phyloP scores from a whole-genome alignment of 2,113 vertebrate species.

The Xenopus tropicalis region DNA sequence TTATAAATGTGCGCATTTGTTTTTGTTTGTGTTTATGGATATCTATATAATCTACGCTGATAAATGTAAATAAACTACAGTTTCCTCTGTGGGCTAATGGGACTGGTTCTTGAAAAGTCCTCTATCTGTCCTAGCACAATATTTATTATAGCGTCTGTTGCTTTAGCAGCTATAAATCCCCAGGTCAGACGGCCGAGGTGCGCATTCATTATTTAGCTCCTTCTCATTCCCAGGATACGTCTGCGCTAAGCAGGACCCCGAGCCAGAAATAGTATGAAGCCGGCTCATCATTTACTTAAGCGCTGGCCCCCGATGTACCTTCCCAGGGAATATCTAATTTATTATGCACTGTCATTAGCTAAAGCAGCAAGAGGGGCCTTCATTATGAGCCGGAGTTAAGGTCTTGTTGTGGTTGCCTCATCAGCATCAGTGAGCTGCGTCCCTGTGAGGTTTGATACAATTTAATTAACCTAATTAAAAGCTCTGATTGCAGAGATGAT shows the following conservation, averaged over 20 bases:
- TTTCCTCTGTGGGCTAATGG: slow-evolving; percentile 30
- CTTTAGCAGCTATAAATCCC: slow-evolving; percentile 44
- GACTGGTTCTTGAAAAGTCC: slow-evolving; percentile 44
- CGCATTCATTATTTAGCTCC: slow-evolving; percentile 51
- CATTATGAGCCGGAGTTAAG: slow-evolving; percentile 74
- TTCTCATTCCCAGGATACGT: slow-evolving; percentile 49
- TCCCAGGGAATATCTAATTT: slow-evolving; percentile 64
- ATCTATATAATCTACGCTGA: too few species aligned
- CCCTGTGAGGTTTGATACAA: slow-evolving; percentile 99
- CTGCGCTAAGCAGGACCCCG: slow-evolving; percentile 53
- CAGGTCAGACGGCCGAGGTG: slow-evolving; percentile 46
- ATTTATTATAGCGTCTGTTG: slow-evolving; percentile 44
- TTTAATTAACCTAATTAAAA: slow-evolving; percentile 99
- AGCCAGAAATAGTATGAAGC: slow-evolving; percentile 49
- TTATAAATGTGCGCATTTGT: too few species aligned
- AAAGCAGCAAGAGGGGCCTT: slow-evolving; percentile 69
- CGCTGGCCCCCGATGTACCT: slow-evolving; percentile 59
- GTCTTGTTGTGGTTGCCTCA: slow-evolving; percentile 93
- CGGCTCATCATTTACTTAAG: slow-evolving; percentile 53
- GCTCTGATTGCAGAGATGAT: slow-evolving; percentile 99
- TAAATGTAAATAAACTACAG: not conserved
- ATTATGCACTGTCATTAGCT: slow-evolving; percentile 72
- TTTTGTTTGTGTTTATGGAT: too few species aligned
- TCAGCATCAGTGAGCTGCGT: slow-evolving; percentile 92
- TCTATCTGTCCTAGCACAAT: slow-evolving; percentile 45